Conservation (phyloP, 2,113 vertebrate species). For the Taurulus bubalis region DNA sequence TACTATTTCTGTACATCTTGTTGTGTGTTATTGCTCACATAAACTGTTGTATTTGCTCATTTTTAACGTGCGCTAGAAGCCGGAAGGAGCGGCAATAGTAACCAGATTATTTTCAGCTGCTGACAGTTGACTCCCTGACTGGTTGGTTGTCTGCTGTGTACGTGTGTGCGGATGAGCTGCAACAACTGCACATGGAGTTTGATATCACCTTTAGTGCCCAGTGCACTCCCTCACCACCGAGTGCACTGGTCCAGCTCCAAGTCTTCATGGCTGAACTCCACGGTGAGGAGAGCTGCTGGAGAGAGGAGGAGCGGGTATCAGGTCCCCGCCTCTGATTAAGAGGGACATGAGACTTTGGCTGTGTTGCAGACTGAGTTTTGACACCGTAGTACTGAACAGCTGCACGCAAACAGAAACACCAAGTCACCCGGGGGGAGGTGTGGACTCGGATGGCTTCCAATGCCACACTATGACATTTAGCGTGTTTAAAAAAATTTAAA, state of each 20-base stretch:
- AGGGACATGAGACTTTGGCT: slow-evolving; percentile 17
- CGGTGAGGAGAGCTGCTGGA: not conserved
- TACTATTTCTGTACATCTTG: not conserved
- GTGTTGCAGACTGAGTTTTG: slow-evolving; percentile 24
- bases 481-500: no score
- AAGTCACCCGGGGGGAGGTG: not conserved
- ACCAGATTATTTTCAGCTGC: slow-evolving; percentile 56
- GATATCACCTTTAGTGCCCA: not conserved
- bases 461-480: not conserved
- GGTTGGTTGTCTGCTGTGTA: slow-evolving; percentile 16
- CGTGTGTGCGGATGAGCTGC: slow-evolving; percentile 24
- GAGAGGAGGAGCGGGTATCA: slow-evolving; percentile 28
- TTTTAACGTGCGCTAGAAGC: not conserved
- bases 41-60: not conserved
- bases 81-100: slow-evolving; percentile 2
- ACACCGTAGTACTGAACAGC: slow-evolving; percentile 36
- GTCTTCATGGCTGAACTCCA: not conserved
- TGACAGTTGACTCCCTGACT: not conserved
- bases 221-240: not conserved
- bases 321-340: slow-evolving; percentile 14
- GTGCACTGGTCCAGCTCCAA: slow-evolving; percentile 10
- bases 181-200: slow-evolving; percentile 59
- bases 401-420: slow-evolving; percentile 32
- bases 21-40: not conserved
- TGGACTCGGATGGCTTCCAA: not conserved